A percentile compares a stretch with the other conserved stretches of the same genome.
Conservation (phyloP, 2,113 vertebrate genomes). For the Paradisaea rubra region DNA sequence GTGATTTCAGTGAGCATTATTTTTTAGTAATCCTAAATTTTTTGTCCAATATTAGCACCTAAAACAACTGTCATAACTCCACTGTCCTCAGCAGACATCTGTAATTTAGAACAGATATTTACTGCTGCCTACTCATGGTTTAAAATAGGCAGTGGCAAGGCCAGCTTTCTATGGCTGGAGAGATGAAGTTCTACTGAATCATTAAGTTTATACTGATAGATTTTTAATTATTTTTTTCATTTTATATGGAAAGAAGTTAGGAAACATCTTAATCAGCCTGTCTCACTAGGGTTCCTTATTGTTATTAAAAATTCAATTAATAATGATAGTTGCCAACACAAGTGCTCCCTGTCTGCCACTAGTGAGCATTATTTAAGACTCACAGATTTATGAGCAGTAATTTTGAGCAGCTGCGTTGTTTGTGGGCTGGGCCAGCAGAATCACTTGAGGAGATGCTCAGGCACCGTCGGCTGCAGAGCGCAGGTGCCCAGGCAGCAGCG, state of each 20-base stretch:
- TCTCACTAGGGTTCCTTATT: not conserved
- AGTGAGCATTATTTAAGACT: not conserved
- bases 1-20: not conserved
- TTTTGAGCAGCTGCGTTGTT: not conserved
- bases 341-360: not conserved
- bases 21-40: not conserved
- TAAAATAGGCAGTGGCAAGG: not conserved
- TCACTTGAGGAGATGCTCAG: not conserved
- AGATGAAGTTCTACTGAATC: not conserved
- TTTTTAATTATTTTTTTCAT: not conserved
- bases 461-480: rapidly evolving
- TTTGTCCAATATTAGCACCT: not conserved
- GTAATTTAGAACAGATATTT: not conserved
- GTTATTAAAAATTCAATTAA: not conserved
- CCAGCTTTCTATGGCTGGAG: not conserved
- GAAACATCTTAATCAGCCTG: not conserved
- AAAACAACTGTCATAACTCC: not conserved
- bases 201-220: not conserved
- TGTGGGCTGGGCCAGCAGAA: not conserved
- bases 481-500: not conserved
- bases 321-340: not conserved
- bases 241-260: not conserved
- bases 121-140: not conserved
- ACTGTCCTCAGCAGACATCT: not conserved
- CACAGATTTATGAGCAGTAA: not conserved